Percentiles rank a stretch among this genome's conserved stretches.
These are phyloP conservation scores for Scaptomyza montana DNA, from an alignment of 1,140 invertebrate species.

Conservation along the genomic window DNA sequence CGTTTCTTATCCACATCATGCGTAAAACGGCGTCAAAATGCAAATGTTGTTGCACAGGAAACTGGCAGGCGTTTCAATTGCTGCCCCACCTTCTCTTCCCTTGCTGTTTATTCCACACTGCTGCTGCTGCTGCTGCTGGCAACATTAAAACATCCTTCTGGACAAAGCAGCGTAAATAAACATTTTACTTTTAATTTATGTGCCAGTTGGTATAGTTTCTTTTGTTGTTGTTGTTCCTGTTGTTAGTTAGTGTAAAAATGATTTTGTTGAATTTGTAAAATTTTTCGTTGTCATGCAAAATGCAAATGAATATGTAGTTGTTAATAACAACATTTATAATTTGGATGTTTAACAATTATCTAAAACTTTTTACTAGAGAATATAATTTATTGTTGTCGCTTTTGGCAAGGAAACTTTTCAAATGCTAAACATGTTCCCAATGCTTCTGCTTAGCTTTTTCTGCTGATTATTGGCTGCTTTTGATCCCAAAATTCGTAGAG, in stretches of 20 bases:
- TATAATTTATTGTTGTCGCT: too few species aligned
- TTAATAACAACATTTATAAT: too few species aligned
- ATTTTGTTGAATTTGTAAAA: conserved; percentile 70
- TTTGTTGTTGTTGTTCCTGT: conserved; percentile 15
- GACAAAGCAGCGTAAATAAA: conserved; percentile 65
- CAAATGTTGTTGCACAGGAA: conserved; percentile 70
- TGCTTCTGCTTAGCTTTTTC: too few species aligned
- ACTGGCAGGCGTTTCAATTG: conserved; percentile 46
- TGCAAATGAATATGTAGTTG: too few species aligned
- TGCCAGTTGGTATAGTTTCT: conserved; percentile 17
- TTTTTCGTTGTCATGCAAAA: conserved; percentile 55
- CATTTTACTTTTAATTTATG: conserved; percentile 79
- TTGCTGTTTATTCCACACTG: too few species aligned
- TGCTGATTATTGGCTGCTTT: too few species aligned
- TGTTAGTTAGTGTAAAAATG: conserved; percentile 59
- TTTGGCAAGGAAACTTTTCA: too few species aligned
- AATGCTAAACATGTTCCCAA: too few species aligned
- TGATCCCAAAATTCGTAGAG: too few species aligned
- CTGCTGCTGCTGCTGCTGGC: background rate
- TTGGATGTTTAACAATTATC: too few species aligned
- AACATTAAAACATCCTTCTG: conserved; percentile 43
- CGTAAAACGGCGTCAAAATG: conserved; percentile 80
- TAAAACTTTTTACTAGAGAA: too few species aligned
- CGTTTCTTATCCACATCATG: conserved; percentile 58
- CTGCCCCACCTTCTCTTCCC: conserved; percentile 5